These are phyloP conservation scores for Clupea harengus DNA, from an alignment of 2,113 vertebrate genomes.

Conservation along the genomic window DNA sequence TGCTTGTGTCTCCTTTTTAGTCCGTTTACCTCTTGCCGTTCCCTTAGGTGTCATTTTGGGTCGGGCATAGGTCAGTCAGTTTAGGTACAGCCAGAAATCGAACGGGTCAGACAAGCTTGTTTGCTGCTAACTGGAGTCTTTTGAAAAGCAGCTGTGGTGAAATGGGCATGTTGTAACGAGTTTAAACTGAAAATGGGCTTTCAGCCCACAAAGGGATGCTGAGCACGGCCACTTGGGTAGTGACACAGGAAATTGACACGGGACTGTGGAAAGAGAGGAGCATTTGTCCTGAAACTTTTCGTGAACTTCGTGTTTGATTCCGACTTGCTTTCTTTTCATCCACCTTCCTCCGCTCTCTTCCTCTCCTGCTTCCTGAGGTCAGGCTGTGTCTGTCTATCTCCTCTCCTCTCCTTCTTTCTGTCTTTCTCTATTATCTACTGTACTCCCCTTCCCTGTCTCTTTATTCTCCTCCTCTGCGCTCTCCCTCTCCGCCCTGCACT, in stretches of 20 bases:
- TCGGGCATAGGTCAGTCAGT: background rate
- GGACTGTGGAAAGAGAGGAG: background rate
- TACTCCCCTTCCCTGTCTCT: background rate
- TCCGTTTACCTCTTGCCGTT: constrained; percentile 24
- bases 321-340: background rate
- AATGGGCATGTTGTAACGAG: constrained; percentile 70
- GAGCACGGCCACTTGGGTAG: constrained; percentile 20
- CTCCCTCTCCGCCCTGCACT: background rate
- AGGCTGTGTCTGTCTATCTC: background rate
- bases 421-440: background rate
- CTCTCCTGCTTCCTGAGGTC: background rate
- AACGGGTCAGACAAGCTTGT: constrained; percentile 52
- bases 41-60: constrained; percentile 44
- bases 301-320: background rate
- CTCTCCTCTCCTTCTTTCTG: background rate
- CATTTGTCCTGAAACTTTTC: background rate
- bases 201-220: constrained; percentile 58
- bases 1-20: background rate
- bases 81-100: background rate
- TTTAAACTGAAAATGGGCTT: constrained; percentile 63
- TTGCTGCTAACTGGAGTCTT: constrained; percentile 58
- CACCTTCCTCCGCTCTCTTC: background rate
- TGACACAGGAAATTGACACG: background rate
- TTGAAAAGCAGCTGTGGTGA: constrained; percentile 58
- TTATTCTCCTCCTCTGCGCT: background rate